Conservation (phyloP, 2,113 vertebrate species). For the Brachyhypopomus gauderio region DNA sequence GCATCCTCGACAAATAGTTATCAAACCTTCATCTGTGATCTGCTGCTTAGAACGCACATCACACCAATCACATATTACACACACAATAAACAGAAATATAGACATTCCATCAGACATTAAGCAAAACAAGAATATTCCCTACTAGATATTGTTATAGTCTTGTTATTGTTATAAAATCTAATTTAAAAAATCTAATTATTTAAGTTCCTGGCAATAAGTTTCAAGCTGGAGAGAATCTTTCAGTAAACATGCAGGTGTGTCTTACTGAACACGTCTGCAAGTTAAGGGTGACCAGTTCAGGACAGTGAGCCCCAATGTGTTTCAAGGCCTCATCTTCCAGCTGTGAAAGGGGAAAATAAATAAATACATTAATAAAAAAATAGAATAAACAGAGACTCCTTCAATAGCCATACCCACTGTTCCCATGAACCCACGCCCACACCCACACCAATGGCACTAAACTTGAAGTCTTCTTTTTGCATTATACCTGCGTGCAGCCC, state of each 20-base stretch:
- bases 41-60: conserved; percentile 77
- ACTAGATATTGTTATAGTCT: too few relatives aligned
- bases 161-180: too few relatives aligned
- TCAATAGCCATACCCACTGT: too few relatives aligned
- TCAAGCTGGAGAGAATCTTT: too few relatives aligned
- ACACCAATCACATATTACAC: conserved; percentile 2
- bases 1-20: conserved; percentile 97
- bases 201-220: too few relatives aligned
- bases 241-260: conserved; percentile 28
- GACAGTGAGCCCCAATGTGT: conserved; percentile 92
- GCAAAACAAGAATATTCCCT: neutral
- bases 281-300: conserved; percentile 94
- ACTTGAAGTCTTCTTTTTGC: too few relatives aligned
- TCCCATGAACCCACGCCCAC: too few relatives aligned
- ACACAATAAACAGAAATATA: conserved; percentile 20
- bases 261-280: conserved; percentile 97
- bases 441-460: too few relatives aligned
- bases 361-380: too few relatives aligned
- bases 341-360: conserved; percentile 66
- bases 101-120: neutral
- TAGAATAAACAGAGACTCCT: neutral
- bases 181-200: too few relatives aligned
- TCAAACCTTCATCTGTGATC: conserved; percentile 98
- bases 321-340: conserved; percentile 96
- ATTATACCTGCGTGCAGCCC: conserved; percentile 92